Conservation (phyloP, 2,797 vertebrate species). For the Antrozous pallidus region DNA sequence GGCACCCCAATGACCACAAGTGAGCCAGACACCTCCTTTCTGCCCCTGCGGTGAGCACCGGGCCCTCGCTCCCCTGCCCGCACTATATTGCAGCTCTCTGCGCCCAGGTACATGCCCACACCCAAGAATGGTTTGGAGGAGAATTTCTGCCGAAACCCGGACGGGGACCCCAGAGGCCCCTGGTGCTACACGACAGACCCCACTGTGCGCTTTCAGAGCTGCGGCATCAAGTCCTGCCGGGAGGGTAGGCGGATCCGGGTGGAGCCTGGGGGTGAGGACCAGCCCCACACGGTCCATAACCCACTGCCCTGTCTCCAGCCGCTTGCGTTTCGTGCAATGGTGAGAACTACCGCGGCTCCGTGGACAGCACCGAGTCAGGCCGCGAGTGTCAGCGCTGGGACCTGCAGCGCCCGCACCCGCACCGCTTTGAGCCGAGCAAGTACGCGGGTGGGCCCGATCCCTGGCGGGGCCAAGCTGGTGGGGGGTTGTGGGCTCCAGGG, state of each 20-base stretch:
- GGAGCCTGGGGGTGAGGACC: neutral
- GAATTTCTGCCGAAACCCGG: conserved; percentile 96
- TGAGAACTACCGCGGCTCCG: conserved; percentile 92
- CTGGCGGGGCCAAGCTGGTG: neutral
- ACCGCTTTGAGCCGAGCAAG: conserved; percentile 95
- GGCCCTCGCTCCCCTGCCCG: neutral
- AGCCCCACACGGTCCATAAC: neutral
- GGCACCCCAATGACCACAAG: conserved; percentile 95
- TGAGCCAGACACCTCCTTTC: conserved; percentile 71
- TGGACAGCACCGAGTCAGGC: conserved; percentile 90
- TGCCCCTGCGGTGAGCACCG: neutral
- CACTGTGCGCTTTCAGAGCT: conserved; percentile 89
- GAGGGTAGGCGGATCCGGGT: conserved; percentile 84
- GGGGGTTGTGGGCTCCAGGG: neutral
- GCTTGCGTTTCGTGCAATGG: conserved; percentile 94
- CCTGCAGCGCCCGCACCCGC: conserved; percentile 92
- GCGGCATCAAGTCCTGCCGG: conserved; percentile 92
- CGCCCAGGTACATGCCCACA: conserved; percentile 88
- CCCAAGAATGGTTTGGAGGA: conserved; percentile 90
- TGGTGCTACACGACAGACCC: conserved; percentile 96
- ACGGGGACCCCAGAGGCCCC: conserved; percentile 89
- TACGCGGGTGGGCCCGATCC: conserved; percentile 68
- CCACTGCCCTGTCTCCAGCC: conserved; percentile 77
- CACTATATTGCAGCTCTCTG: neutral
- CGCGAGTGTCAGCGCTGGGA: conserved; percentile 97